Evolutionary conservation across 1,140 invertebrate species (phyloP), one percentile per base, ranked within the genome.

Genomic region (Ceratosolen solmsi): DNA sequence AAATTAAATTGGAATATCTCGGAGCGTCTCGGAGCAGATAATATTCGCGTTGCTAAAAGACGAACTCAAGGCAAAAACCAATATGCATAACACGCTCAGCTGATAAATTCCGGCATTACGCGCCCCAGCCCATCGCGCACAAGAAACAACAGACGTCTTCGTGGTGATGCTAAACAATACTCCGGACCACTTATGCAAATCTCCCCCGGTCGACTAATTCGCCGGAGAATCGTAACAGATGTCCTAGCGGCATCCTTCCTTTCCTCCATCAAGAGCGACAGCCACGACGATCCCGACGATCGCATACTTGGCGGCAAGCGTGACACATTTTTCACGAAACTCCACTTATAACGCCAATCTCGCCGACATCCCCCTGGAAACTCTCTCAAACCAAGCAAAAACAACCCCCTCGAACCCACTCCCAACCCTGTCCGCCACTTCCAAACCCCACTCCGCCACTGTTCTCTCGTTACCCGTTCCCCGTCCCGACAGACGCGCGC

Each of bases 161-260:
- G 60, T 46, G 5, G 65, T 81, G 74, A 75, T 68, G 56, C 0
- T 15, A 54, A 17, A 41, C 75, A 82, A 79, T 79, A 65, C 56
- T 82, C 36, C 68, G 70, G 27, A 33, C 20, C 81, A 72, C 75
- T 82, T 82, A 82, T 82, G 81, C 70, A 82, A 82, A 82, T 78
- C 75, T 33, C 51, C 7, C 33, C 56, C 1, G n/a, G 80, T 68
- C 38, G 65, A 60, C 74, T 77, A 77, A 82, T 82, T 82, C 80
- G 73, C 36, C 22, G 36, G 30, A 25, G 27, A 46, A 25, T 58
- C 38, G 58, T 77, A 65, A 68, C 74, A 63, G 56, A 63, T 56
- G 74, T 25, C 54, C 30, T 41, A 7, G n/a, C 33, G 15, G n/a
- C 46, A 0, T n/a, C 27, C 60, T 27, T 27, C 15, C 71, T 9